Evolutionary conservation across 2,113 vertebrate genomes (phyloP).

Genomic region (Sorex fumeus): DNA sequence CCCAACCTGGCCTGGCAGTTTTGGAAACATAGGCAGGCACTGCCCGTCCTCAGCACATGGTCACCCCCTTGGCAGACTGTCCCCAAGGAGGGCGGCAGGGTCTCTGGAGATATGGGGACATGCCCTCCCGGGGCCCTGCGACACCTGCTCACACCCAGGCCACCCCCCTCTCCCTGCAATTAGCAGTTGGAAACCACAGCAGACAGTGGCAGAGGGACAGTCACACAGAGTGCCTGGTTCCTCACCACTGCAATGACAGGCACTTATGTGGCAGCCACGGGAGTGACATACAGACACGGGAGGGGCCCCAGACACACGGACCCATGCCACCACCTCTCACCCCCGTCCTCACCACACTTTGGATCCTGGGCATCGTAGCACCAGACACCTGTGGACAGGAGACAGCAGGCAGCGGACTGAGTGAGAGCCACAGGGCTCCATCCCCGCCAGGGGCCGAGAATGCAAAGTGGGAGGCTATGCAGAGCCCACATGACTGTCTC

Average conservation of each 20-base stretch:
- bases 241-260: background rate
- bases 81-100: background rate
- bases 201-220: background rate
- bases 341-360: constrained; percentile 83
- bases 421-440: background rate
- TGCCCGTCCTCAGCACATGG: background rate
- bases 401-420: background rate
- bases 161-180: too few relatives aligned
- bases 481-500: background rate
- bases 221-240: background rate
- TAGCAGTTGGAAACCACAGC: background rate
- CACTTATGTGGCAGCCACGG: background rate
- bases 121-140: background rate
- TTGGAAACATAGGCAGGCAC: too few relatives aligned
- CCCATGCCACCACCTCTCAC: rapidly evolving
- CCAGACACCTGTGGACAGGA: constrained; percentile 77
- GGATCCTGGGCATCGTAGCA: constrained; percentile 85
- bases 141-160: background rate
- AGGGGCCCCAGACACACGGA: too few relatives aligned
- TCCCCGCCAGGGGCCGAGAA: background rate
- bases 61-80: background rate
- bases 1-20: background rate
- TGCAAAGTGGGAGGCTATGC: too few relatives aligned
- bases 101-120: background rate
- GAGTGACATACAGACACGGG: background rate